Conservation (phyloP, 2,888 invertebrate species). For the Apotomis betuletana region DNA sequence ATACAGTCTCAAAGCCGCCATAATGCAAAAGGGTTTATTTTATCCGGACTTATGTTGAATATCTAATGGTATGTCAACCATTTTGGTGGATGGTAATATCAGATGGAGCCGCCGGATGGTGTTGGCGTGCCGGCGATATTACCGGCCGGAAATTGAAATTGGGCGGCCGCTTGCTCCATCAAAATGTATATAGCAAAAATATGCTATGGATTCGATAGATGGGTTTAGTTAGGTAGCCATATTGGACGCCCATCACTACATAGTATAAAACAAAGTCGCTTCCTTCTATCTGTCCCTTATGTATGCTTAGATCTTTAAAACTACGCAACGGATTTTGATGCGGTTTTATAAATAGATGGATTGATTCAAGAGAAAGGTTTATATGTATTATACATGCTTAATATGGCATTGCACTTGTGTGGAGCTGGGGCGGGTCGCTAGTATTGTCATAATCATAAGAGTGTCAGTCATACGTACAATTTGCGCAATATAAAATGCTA, state of each 20-base stretch:
- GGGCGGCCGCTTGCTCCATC: conserved; percentile 21
- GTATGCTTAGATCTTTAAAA: too few relatives aligned
- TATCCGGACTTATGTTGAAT: conserved; percentile 23
- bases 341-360: too few relatives aligned
- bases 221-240: neutral
- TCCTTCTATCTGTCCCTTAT: neutral
- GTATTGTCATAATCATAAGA: too few relatives aligned
- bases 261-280: neutral
- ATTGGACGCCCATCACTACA: neutral
- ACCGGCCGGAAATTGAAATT: conserved; percentile 42
- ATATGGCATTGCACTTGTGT: neutral
- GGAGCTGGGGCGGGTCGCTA: too few relatives aligned
- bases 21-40: conserved; percentile 13
- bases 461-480: too few relatives aligned
- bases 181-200: conserved; percentile 28
- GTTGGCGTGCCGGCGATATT: conserved; percentile 37
- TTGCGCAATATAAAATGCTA: too few relatives aligned
- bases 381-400: too few relatives aligned
- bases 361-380: too few relatives aligned
- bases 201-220: conserved; percentile 7
- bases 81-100: conserved; percentile 33
- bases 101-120: conserved; percentile 36
- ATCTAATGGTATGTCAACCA: conserved; percentile 25
- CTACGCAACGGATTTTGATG: too few relatives aligned
- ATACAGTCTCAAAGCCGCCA: conserved; percentile 5